Percentiles rank a stretch among this genome's conserved stretches.
phyloP scores from a whole-genome alignment of 2,797 vertebrate species.

The Enteromius radiatus region DNA sequence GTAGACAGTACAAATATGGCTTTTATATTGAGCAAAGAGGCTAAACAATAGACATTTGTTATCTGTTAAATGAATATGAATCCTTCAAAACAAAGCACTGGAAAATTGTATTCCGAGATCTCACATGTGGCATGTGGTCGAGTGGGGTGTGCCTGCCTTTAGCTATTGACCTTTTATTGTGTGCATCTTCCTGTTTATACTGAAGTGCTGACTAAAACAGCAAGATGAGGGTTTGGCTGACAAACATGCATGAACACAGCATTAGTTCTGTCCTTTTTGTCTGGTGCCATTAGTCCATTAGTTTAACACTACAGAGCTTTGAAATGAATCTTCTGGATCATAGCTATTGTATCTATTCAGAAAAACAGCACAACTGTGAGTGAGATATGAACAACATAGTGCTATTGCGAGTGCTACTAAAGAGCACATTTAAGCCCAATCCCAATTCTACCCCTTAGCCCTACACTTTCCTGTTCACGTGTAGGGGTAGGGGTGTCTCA shows the following conservation, averaged over 20 bases:
- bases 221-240: not conserved
- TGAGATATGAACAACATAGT: not conserved
- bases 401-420: not conserved
- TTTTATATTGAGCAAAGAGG: not conserved
- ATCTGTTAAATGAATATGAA: not conserved
- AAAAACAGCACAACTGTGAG: not conserved
- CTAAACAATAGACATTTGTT: not conserved
- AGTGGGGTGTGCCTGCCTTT: not conserved
- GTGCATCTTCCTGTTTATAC: constrained; percentile 36
- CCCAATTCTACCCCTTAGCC: no score
- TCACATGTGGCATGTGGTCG: not conserved
- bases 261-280: not conserved
- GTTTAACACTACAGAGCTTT: not conserved
- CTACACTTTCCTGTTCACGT: no score
- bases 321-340: not conserved
- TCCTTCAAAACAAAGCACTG: not conserved
- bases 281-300: not conserved
- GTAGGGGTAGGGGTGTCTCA: no score
- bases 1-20: constrained; percentile 53
- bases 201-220: not conserved
- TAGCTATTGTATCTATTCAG: not conserved
- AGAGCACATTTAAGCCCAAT: not conserved
- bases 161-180: constrained; percentile 32
- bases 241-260: not conserved
- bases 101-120: not conserved